phyloP scores from a whole-genome alignment of 2,113 vertebrate genomes.

The Phylloscopus trochiloides region DNA sequence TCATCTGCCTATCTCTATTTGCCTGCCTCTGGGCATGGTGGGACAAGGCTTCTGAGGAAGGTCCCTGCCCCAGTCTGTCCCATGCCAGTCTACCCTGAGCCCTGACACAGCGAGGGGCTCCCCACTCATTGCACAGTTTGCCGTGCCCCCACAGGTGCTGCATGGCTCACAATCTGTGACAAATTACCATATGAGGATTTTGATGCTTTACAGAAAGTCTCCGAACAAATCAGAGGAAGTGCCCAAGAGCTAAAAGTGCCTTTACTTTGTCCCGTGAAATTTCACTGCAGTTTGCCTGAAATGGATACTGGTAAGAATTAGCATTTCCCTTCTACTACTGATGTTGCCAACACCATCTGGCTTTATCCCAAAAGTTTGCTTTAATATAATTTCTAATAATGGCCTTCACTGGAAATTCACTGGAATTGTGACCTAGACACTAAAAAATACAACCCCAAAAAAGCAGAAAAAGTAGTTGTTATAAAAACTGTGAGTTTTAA shows the following conservation, averaged over 20 bases:
- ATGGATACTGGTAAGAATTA: background rate
- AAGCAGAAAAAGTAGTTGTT: background rate
- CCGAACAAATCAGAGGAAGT: background rate
- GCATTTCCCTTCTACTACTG: background rate
- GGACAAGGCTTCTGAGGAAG: background rate
- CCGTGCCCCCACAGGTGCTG: fast-evolving
- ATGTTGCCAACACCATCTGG: background rate
- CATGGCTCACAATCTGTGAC: background rate
- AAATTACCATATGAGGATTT: background rate
- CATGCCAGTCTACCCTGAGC: background rate
- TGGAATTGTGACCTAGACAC: background rate
- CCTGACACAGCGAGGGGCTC: background rate
- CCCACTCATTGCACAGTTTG: fast-evolving
- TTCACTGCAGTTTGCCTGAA: background rate
- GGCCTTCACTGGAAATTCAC: too few relatives aligned
- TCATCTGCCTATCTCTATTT: background rate
- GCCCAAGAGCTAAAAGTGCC: background rate
- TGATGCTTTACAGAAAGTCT: background rate
- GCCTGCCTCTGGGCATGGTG: fast-evolving
- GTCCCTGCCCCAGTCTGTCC: background rate
- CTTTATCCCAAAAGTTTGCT: background rate
- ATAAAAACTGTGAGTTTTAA: background rate
- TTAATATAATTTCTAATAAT: background rate
- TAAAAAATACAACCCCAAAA: fast-evolving
- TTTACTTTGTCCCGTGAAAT: background rate